These are phyloP conservation scores for Strix uralensis DNA, from an alignment of 2,113 vertebrate genomes.

Conservation along the genomic window DNA sequence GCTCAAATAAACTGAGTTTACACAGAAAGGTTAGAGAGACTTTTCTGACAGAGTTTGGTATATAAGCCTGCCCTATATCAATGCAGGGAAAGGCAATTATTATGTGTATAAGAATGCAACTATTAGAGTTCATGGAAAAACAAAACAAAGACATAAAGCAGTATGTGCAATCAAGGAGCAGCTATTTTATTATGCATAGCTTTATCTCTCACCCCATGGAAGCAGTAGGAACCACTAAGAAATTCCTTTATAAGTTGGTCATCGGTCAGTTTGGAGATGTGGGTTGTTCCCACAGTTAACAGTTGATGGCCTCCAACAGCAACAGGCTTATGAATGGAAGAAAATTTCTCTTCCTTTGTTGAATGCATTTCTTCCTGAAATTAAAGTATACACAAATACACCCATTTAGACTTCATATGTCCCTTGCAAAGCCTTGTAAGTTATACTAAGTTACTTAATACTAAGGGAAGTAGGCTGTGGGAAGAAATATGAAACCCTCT, in stretches of 20 bases:
- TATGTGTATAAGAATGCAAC: not conserved
- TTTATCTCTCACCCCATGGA: slow-evolving; percentile 89
- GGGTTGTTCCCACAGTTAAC: slow-evolving; percentile 91
- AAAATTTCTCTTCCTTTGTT: slow-evolving; percentile 86
- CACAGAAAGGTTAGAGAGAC: not conserved
- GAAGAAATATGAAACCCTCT: not conserved
- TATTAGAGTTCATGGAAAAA: not conserved
- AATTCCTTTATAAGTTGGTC: slow-evolving; percentile 98
- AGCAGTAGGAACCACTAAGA: slow-evolving; percentile 95
- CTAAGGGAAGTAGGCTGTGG: not conserved
- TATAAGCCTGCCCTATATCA: not conserved
- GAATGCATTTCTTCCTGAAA: slow-evolving; percentile 83
- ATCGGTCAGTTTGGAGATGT: slow-evolving; percentile 96
- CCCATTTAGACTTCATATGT: not conserved
- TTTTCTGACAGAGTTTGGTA: not conserved
- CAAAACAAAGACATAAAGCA: not conserved
- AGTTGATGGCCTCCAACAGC: slow-evolving; percentile 86
- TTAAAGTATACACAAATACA: not conserved
- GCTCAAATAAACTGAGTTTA: not conserved
- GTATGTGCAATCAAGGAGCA: not conserved
- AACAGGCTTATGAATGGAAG: slow-evolving; percentile 90
- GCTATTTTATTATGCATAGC: not conserved
- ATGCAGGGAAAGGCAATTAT: not conserved
- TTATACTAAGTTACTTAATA: not conserved
- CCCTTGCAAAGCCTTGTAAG: not conserved